Percentiles rank a stretch among this genome's conserved stretches.
These are phyloP conservation scores for Holacanthella duospinosa DNA, from an alignment of 2,888 invertebrate genomes.

Conservation along the genomic window DNA sequence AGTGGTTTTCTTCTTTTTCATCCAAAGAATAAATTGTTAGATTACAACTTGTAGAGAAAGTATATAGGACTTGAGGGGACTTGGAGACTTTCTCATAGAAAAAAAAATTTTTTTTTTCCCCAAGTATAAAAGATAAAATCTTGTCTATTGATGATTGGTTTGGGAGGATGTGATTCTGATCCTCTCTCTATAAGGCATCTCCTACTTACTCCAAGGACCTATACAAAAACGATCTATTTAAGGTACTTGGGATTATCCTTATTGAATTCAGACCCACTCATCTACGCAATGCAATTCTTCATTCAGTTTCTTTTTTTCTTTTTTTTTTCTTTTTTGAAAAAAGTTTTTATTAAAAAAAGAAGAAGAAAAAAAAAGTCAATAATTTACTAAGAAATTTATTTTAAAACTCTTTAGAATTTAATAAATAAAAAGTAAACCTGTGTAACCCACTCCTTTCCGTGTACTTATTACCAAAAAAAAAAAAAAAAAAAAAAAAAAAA, in stretches of 20 bases:
- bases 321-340: too few relatives aligned
- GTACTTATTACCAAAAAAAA: too few relatives aligned
- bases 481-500: too few relatives aligned
- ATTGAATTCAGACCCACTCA: neutral
- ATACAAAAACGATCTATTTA: neutral
- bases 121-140: too few relatives aligned
- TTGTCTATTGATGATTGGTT: neutral
- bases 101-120: too few relatives aligned
- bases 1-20: neutral
- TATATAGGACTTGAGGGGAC: neutral
- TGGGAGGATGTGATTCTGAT: neutral
- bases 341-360: neutral
- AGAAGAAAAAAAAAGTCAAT: too few relatives aligned
- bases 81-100: neutral
- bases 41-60: neutral
- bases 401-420: too few relatives aligned
- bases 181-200: neutral
- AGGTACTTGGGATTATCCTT: neutral
- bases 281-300: neutral
- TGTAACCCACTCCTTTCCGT: too few relatives aligned
- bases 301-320: neutral
- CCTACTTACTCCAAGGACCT: neutral
- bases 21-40: slow-evolving; percentile 12
- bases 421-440: too few relatives aligned
- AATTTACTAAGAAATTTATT: too few relatives aligned